phyloP scores from a whole-genome alignment of 2,797 vertebrate genomes.

The Dromococcyx pavoninus region DNA sequence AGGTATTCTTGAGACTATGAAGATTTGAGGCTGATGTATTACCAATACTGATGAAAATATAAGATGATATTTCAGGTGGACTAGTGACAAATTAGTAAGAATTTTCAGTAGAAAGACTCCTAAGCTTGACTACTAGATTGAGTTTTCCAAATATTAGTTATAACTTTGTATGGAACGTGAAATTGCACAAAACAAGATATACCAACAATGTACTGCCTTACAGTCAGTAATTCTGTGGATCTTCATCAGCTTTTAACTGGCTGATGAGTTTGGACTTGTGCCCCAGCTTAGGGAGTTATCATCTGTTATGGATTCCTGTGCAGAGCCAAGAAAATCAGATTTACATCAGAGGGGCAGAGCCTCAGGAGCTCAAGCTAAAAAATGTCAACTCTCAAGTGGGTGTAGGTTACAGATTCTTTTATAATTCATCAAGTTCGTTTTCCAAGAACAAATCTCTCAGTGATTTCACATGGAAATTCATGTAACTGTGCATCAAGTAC shows the following conservation, averaged over 20 bases:
- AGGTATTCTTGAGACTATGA: not conserved
- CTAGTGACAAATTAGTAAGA: not conserved
- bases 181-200: not conserved
- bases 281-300: not conserved
- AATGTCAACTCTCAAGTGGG: not conserved
- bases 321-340: not conserved
- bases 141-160: not conserved
- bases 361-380: not conserved
- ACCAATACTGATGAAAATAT: not conserved
- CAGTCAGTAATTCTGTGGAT: not conserved
- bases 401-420: not conserved
- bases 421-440: not conserved
- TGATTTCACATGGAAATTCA: not conserved
- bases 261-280: not conserved
- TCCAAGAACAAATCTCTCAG: not conserved
- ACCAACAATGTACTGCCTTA: not conserved
- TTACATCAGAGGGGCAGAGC: not conserved
- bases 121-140: not conserved
- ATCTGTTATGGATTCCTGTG: not conserved
- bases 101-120: not conserved
- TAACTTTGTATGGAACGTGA: not conserved
- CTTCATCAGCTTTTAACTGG: not conserved
- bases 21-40: not conserved
- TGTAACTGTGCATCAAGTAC: not conserved
- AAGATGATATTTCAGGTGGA: not conserved